phyloP scores from a whole-genome alignment of 2,888 invertebrate genomes.

The Machimus rusticus region DNA sequence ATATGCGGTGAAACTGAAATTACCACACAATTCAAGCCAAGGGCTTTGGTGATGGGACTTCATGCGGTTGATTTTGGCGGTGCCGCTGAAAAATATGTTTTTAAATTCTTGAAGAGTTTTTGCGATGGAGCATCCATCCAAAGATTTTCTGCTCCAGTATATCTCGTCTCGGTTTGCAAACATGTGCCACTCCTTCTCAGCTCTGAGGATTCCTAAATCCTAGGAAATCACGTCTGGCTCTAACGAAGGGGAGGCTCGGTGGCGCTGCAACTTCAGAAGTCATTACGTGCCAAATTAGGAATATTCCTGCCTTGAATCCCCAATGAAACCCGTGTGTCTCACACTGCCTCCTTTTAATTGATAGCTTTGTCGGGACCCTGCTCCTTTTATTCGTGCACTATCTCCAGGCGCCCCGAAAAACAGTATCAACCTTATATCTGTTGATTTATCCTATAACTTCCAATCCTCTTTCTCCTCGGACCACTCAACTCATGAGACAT shows the following conservation, averaged over 20 bases:
- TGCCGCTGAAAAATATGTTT: neutral
- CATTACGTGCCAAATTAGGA: constrained; percentile 24
- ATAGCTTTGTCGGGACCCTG: neutral
- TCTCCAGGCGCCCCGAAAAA: neutral
- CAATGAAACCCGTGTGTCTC: neutral
- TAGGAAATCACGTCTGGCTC: neutral
- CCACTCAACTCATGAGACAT: neutral
- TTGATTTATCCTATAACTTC: constrained; percentile 15
- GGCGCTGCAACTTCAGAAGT: constrained; percentile 4
- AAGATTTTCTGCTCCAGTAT: neutral
- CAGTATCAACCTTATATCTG: neutral
- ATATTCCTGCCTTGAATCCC: constrained; percentile 8
- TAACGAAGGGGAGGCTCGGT: neutral
- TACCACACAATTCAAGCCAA: neutral
- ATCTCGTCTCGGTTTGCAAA: neutral
- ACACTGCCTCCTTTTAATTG: neutral
- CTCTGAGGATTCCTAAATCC: neutral
- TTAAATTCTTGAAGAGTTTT: neutral
- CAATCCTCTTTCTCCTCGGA: neutral
- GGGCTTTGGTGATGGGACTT: neutral
- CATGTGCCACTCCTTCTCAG: neutral
- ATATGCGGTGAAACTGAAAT: neutral
- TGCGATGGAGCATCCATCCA: neutral
- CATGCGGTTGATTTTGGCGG: neutral
- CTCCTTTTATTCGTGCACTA: neutral